These are phyloP conservation scores for Lepidostoma basale DNA, from an alignment of 1,140 invertebrate species.

Conservation along the genomic window DNA sequence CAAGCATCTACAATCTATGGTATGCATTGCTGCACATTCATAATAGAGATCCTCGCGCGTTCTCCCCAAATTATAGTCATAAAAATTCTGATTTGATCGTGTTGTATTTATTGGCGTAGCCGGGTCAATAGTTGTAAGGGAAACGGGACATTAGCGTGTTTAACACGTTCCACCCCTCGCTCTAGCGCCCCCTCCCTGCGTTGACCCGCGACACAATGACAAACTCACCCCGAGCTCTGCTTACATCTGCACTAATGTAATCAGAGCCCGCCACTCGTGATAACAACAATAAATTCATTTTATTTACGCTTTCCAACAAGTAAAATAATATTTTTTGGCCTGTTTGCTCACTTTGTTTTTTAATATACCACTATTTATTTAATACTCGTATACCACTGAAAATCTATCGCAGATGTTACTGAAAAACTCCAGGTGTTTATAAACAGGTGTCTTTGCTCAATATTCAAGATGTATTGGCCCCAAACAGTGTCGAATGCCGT, in stretches of 20 bases:
- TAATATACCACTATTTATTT: too few species aligned
- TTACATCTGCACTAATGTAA: background rate
- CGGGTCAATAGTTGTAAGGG: background rate
- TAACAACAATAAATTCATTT: background rate
- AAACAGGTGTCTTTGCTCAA: too few species aligned
- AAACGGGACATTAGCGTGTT: slow-evolving; percentile 10
- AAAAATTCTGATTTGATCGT: background rate
- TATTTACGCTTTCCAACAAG: too few species aligned
- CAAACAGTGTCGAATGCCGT: too few species aligned
- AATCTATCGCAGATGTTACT: too few species aligned
- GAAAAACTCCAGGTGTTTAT: too few species aligned
- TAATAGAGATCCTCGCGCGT: background rate
- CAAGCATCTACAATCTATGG: background rate
- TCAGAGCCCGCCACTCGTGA: background rate
- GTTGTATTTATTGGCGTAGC: background rate
- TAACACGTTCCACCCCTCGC: background rate
- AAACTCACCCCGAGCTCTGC: background rate
- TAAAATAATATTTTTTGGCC: too few species aligned
- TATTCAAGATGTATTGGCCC: too few species aligned
- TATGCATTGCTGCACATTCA: background rate
- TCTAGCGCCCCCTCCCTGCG: background rate
- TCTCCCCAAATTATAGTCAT: background rate
- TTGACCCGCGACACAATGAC: slow-evolving; percentile 1
- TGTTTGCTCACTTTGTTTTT: too few species aligned
- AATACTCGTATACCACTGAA: too few species aligned